Base-by-base conservation (phyloP, 2,888 invertebrate species). In the Phyllotreta striolata region DNA sequence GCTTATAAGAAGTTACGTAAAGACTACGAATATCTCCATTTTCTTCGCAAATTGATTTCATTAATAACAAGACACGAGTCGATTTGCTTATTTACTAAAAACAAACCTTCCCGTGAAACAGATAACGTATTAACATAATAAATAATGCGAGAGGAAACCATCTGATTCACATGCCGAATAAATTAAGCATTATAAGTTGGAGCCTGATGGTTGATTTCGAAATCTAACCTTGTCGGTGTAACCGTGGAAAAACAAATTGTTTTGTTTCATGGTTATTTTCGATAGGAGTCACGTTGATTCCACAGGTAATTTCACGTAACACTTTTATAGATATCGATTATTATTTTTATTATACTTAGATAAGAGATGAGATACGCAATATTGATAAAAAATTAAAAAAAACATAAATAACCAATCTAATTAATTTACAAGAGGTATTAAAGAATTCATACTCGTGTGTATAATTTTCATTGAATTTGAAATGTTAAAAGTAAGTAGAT, bases 161-260 rank as follows among this genome's bases (percentile, higher is more conserved):
- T 63, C 62, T 52, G 57, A 63, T 57, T 63, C 57, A 57, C 55
- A 57, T 52, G 57, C 40, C 51, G 46, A 43, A 54, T 44, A 34
- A 41, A 52, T 44, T 56, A 52, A 63, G 10, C 38, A 57, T 57
- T 56, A 43, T 55, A 55, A 62, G 40, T 51, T 61, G 37, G 49
- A 24, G 24, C 37, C 37, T 24, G 37, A 7, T 51, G 37, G 10
- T 37, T 40, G 35, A 60, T 64, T 64, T 60, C 64, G 44, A 59
- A 64, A 67, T 43, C 41, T 55, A 64, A 64, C 67, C 67, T 67
- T 67, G 67, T 47, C 55, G 51, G 9, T 49, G 44, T 47, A 57
- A 59, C 62, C 66, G 55, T 70, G 67, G 69, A 69, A 66, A 69
- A 69, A 64, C 63, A 66, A 67, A 69, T 66, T 70, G 65, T 59